Base-by-base conservation (phyloP, 35 echinoderm and acorn worm genomes). In the Lytechinus pictus region DNA sequence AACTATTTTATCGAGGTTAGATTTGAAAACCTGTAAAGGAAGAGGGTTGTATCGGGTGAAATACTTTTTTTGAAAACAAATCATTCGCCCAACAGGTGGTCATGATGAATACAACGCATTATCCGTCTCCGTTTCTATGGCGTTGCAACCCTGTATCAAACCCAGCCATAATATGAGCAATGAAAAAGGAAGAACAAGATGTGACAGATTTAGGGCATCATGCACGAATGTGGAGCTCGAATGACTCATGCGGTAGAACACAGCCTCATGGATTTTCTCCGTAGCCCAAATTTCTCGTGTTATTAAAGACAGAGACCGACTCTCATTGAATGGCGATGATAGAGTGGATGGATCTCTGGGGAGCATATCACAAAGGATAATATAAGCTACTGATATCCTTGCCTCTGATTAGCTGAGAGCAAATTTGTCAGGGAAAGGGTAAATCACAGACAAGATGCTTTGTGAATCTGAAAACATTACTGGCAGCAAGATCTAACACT, bases 141-240 rank as follows among this genome's bases (percentile, higher is more conserved):
- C 66, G 19, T 79, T 79, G 19, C 7, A 24, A 79, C 21, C 66
- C 19, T 79, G 66, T 79, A 79, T 24, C 66, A 79, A 24, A 24
- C 19, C 5, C 4, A 79, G 66, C 66, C n/a, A n/a, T 79, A 24
- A 24, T 79, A 24, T 79, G 66, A 79, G 16, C 66, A 79, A n/a
- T n/a, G 66, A 24, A 44, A 4, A 14, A 79, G 24, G 66, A 79
- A 79, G 19, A 79, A 24, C 2, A 4, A 79, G 66, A 24, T 24
- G 66, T 79, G 66, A 79, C 66, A 79, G 66, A 79, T 79, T 79
- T 79, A 79, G 66, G 66, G 14, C 66, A 79, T 79, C 66, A 79
- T 16, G 66, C 66, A 79, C 54, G 28, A 91, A 91, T 53, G 89
- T 24, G 44, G 27, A 91, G 94, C 28, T 94, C 58, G 8, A 27